phyloP scores from a whole-genome alignment of 2,888 invertebrate genomes.

The Malthinus seriepunctatus region DNA sequence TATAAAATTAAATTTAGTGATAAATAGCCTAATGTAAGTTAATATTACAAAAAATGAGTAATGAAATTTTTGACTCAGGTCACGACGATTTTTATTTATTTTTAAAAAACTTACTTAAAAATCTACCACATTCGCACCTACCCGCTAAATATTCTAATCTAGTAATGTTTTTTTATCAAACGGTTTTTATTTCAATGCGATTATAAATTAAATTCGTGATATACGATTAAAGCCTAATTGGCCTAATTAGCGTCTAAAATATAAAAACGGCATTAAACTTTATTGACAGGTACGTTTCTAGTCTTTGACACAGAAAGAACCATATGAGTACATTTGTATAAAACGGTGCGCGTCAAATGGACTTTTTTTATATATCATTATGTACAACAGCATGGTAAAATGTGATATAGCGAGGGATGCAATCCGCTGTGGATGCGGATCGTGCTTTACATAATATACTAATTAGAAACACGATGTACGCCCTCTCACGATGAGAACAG shows the following conservation, averaged over 20 bases:
- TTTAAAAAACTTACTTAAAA: neutral
- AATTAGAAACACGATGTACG: conserved; percentile 43
- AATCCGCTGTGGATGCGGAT: conserved; percentile 45
- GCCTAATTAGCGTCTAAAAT: conserved; percentile 40
- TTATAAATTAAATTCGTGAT: conserved; percentile 1
- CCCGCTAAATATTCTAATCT: conserved; percentile 18
- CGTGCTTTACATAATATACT: conserved; percentile 30
- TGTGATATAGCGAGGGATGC: conserved; percentile 39
- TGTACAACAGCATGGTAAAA: conserved; percentile 52
- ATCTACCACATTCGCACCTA: conserved; percentile 21
- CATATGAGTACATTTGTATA: conserved; percentile 45
- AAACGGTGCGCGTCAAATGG: conserved; percentile 51
- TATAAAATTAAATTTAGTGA: too few relatives aligned
- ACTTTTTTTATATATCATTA: conserved; percentile 46
- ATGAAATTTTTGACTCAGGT: conserved; percentile 4
- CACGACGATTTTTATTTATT: neutral
- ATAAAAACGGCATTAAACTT: conserved; percentile 37
- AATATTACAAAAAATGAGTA: conserved; percentile 1
- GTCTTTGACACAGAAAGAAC: conserved; percentile 48
- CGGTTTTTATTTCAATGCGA: conserved; percentile 4
- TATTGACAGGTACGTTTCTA: conserved; percentile 47
- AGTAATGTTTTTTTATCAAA: conserved; percentile 16
- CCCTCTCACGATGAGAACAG: conserved; percentile 28
- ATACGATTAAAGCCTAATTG: conserved; percentile 20
- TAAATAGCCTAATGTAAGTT: too few relatives aligned